Percentiles rank a stretch among this genome's conserved stretches.
phyloP scores from a whole-genome alignment of 2,888 invertebrate species.

The Melieria omissa region DNA sequence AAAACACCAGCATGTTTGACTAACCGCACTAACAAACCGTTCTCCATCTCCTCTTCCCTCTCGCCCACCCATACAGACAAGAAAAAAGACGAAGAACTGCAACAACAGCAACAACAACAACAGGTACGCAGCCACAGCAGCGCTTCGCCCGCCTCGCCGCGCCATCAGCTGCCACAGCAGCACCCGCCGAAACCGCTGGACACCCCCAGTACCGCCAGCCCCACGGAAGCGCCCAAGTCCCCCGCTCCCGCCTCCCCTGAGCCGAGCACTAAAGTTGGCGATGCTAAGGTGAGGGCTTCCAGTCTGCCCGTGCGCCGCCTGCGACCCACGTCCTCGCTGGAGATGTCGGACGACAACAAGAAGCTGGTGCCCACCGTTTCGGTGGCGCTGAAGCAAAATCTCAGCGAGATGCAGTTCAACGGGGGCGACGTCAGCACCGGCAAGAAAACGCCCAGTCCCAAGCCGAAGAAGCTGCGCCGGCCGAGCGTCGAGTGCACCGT shows the following conservation, averaged over 20 bases:
- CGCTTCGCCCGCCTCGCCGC: slow-evolving; percentile 46
- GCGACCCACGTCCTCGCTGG: slow-evolving; percentile 30
- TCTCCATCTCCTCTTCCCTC: neutral
- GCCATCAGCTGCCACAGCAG: slow-evolving; percentile 37
- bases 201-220: slow-evolving; percentile 33
- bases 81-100: slow-evolving; percentile 60
- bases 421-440: slow-evolving; percentile 49
- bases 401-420: slow-evolving; percentile 61
- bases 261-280: no score
- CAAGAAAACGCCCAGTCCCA: slow-evolving; percentile 28
- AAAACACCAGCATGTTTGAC: slow-evolving; percentile 17
- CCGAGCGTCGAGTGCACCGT: slow-evolving; percentile 56
- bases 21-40: slow-evolving; percentile 36
- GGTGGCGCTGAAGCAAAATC: slow-evolving; percentile 63
- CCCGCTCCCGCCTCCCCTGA: neutral
- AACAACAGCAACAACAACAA: slow-evolving; percentile 50
- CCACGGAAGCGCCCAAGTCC: slow-evolving; percentile 34
- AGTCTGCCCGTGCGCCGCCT: slow-evolving; percentile 6
- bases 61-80: slow-evolving; percentile 53
- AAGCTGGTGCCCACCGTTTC: slow-evolving; percentile 57
- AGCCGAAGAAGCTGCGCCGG: slow-evolving; percentile 17
- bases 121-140: slow-evolving; percentile 54
- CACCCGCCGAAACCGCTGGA: slow-evolving; percentile 40
- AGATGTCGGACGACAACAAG: slow-evolving; percentile 33
- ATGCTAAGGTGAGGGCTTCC: no score